Base-by-base conservation (phyloP, 2,113 vertebrate genomes). In the Tapirus terrestris region DNA sequence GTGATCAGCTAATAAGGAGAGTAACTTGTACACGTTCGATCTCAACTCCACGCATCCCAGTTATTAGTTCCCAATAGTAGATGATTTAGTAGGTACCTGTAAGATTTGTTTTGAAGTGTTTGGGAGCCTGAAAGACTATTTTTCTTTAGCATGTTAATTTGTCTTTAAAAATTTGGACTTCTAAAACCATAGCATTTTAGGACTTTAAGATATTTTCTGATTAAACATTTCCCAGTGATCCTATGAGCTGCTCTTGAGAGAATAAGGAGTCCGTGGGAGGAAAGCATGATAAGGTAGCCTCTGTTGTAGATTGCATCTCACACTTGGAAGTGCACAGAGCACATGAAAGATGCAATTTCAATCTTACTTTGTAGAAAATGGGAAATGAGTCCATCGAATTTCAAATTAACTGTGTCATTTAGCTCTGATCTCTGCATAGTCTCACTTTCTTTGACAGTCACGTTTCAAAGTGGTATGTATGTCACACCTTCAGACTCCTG, bases 91-190 rank as follows among this genome's bases (percentile, higher is more conserved):
- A 67, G 67, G 16, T 58, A 82, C 6, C n/a, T 80, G 3, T 92
- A 29, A 80, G 60, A 33, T 91, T 85, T 85, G 45, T 65, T 90
- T 76, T 76, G 31, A 82, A 75, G n/a, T 75, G 20, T 68, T 89
- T 45, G 20, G 39, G 56, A 96, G 29, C 4, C 80, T 72, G 60
- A 77, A 94, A 82, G 27, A 36, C 48, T 90, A 61, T 63, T 88
- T 95, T 89, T 91, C 58, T 63, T 93, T 67, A 36, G 31, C 33
- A 31, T 45, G 68, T 80, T 86, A 67, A 63, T 86, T 95, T 93
- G 27, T 75, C 43, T 90, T 84, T 80, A 25, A 91, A 94, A 79
- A 58, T 53, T 5, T 83, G 21, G 29, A 53, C 25, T 39, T 48
- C 10, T 72, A 61, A 93, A 94, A 87, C 81, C 21, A 51, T 43